Evolutionary conservation across 2,888 invertebrate genomes (phyloP), one percentile per base, ranked within the genome.

Genomic region (Aleiodes testaceus): DNA sequence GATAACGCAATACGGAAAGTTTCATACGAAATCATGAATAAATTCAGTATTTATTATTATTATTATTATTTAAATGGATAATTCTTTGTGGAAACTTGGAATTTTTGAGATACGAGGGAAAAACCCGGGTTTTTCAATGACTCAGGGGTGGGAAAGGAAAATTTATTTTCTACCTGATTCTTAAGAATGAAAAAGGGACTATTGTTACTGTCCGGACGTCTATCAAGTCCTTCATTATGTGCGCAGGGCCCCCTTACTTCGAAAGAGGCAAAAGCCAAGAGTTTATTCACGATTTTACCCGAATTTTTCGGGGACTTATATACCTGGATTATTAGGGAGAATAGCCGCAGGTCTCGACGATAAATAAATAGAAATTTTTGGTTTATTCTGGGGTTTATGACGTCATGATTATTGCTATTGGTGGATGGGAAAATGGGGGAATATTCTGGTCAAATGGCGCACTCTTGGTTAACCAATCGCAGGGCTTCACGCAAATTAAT

Each of bases 1-100:
- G 76, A 76, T 76, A 76, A 76, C 74, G 75, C 75, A 74, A 75
- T 42, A 59, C 76, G 69, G 72, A 75, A 72, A 75, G 75, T 71
- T 71, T 71, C 22, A 65, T 30, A 66, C 53, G 36, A 59, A 59
- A 59, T 59, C 36, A 36, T 42, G 18, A 42, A 59, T 59, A 59
- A n/a, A 30, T 16, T 59, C 42, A 9, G 14, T 36, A 16, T 36
- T 59, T 16, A 18, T 16, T 18, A 14, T 36, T 30, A 2, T 42
- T 16, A 9, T 49, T 3, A 9, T 36, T 36, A 36, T 36, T 36
- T 36, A 2, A 36, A 36, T 36, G 11, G 7, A 36, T 7, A 36
- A 36, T 36, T 36, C 36, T 6, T 9, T 11, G 7, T 36, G 11
- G 9, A 36, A 53, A 11, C 26, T 59, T 6, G 16, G 42, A 42